Percentiles rank a stretch among this genome's conserved stretches.
Evolutionary conservation across 2,797 vertebrate genomes (phyloP).

Genomic region (Hipposideros larvatus): DNA sequence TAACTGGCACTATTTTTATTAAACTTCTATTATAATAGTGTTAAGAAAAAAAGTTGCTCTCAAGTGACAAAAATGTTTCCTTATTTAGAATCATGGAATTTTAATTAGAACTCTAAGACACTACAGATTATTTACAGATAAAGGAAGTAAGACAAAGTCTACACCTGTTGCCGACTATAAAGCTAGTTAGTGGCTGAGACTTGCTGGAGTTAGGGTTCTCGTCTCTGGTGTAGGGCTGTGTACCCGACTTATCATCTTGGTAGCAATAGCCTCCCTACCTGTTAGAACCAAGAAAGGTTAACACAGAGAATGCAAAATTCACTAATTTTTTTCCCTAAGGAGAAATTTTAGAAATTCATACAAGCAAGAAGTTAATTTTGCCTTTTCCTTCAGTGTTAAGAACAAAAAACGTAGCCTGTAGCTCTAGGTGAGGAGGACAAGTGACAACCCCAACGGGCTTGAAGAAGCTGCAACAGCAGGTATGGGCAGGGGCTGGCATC

Average conservation of each 20-base stretch:
- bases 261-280: not conserved
- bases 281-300: conserved; percentile 2
- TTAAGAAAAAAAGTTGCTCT: conserved; percentile 4
- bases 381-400: conserved; percentile 14
- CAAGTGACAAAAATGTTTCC: conserved; percentile 12
- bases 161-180: not conserved
- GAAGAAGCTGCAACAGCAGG: not conserved
- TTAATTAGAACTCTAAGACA: not conserved
- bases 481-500: not conserved
- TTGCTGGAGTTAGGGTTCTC: not conserved
- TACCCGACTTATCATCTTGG: not conserved
- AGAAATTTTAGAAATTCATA: conserved; percentile 20
- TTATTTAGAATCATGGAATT: conserved; percentile 46
- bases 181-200: not conserved
- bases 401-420: not conserved
- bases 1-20: not conserved
- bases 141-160: conserved; percentile 14
- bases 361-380: not conserved
- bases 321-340: not conserved
- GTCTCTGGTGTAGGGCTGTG: not conserved
- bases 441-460: not conserved
- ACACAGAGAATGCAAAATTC: not conserved
- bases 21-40: conserved; percentile 1
- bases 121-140: not conserved
- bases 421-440: not conserved